Evolutionary conservation across 2,113 vertebrate genomes (phyloP).

Genomic region (Rhegmatorhina hoffmannsi): DNA sequence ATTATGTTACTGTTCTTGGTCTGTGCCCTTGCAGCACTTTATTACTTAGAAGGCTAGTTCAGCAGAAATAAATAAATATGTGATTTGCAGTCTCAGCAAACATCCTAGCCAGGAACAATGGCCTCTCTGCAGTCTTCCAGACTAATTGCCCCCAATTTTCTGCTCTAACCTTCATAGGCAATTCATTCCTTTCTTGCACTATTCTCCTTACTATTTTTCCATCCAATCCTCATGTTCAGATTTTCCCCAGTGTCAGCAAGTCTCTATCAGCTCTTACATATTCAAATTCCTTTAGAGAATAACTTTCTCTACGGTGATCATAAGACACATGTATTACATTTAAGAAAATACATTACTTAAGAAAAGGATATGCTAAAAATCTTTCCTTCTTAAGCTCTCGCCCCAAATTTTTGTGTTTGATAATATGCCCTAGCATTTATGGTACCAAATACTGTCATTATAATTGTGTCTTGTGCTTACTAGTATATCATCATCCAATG

Average conservation of each 20-base stretch:
- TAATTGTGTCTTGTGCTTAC: neutral
- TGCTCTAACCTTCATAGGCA: constrained; percentile 39
- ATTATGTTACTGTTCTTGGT: constrained; percentile 64
- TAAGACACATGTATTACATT: neutral
- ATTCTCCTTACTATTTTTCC: constrained; percentile 7
- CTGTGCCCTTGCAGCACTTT: constrained; percentile 58
- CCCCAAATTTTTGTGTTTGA: neutral
- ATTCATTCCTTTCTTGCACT: constrained; percentile 1
- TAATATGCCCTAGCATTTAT: neutral
- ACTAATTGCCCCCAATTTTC: constrained; percentile 56
- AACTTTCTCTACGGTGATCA: neutral
- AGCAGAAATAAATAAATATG: constrained; percentile 71
- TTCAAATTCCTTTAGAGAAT: constrained; percentile 33
- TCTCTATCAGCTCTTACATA: neutral
- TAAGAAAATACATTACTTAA: neutral
- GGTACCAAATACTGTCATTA: neutral
- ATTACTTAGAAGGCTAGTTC: constrained; percentile 63
- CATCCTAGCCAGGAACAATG: constrained; percentile 50
- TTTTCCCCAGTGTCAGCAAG: constrained; percentile 16
- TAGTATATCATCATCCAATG: neutral
- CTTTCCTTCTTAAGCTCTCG: neutral
- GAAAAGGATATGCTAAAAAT: neutral
- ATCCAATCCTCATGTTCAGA: neutral
- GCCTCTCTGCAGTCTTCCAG: constrained; percentile 52
- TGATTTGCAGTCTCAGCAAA: constrained; percentile 63